phyloP scores from a whole-genome alignment of 2,797 vertebrate species.

The Limnodromus scolopaceus region DNA sequence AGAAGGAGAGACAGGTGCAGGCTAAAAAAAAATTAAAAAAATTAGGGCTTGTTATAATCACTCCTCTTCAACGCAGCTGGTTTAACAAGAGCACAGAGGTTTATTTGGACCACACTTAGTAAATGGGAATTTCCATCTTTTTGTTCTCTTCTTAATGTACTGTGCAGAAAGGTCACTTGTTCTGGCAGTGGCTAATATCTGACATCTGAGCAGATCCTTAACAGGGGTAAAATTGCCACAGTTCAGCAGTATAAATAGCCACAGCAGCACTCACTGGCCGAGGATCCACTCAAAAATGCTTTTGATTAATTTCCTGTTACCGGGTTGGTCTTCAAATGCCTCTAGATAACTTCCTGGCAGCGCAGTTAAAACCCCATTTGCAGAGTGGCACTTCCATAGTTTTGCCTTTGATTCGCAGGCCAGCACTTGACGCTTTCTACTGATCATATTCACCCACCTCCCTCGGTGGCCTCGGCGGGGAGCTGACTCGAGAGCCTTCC shows the following conservation, averaged over 20 bases:
- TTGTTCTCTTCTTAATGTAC: background rate
- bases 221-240: background rate
- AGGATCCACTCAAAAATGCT: background rate
- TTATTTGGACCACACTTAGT: constrained; percentile 17
- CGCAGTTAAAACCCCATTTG: background rate
- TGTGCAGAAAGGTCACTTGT: constrained; percentile 20
- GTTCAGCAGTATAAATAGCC: constrained; percentile 20
- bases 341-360: constrained; percentile 42
- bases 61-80: constrained; percentile 50
- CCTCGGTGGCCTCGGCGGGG: accelerated
- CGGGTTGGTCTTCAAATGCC: background rate
- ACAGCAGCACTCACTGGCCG: background rate
- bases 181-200: constrained; percentile 14
- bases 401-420: background rate
- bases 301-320: constrained; percentile 46
- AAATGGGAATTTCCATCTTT: constrained; percentile 49
- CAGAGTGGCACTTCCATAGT: background rate
- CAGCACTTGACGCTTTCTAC: background rate
- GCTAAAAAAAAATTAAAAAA: background rate
- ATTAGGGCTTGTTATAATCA: constrained; percentile 15
- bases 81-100: constrained; percentile 39
- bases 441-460: background rate
- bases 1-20: constrained; percentile 22
- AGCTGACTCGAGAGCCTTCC: background rate
- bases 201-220: constrained; percentile 44